Percentiles rank a stretch among this genome's conserved stretches.
Evolutionary conservation across 2,888 invertebrate genomes (phyloP).

Genomic region (Mystacides longicornis): DNA sequence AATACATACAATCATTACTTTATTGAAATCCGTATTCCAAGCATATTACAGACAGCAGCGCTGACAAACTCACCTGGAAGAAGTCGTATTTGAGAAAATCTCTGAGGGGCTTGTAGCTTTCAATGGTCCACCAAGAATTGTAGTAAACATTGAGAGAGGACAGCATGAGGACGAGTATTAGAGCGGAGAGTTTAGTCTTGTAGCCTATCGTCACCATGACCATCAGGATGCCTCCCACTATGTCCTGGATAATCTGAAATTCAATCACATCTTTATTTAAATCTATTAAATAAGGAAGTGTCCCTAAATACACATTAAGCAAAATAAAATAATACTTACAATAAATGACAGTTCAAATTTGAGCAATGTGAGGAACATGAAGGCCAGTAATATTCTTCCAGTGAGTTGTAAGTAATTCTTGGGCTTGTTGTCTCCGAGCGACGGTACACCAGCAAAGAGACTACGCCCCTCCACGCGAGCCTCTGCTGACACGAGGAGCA

Average conservation of each 20-base stretch:
- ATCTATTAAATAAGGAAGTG: not conserved
- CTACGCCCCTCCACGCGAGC: conserved; percentile 87
- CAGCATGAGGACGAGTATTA: conserved; percentile 85
- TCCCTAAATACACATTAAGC: not conserved
- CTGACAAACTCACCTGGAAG: conserved; percentile 74
- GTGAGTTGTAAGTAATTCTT: conserved; percentile 95
- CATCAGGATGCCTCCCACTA: conserved; percentile 91
- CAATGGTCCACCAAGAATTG: conserved; percentile 98
- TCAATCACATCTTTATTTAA: not conserved
- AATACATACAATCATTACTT: conserved; percentile 8
- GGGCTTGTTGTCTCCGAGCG: conserved; percentile 90
- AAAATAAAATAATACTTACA: not conserved
- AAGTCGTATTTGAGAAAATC: conserved; percentile 99
- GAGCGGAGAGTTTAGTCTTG: conserved; percentile 96
- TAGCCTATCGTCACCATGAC: conserved; percentile 93
- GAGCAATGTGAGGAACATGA: conserved; percentile 97
- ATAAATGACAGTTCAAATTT: conserved; percentile 82
- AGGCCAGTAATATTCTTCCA: conserved; percentile 90
- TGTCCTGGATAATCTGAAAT: conserved; percentile 77
- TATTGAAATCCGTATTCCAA: not conserved
- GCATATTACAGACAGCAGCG: too few relatives aligned
- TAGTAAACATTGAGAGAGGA: conserved; percentile 90
- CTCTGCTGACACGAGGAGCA: conserved; percentile 93
- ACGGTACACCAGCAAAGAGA: conserved; percentile 92
- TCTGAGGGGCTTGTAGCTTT: conserved; percentile 88